phyloP scores from a whole-genome alignment of 2,113 vertebrate species.

The Heterocephalus glaber region DNA sequence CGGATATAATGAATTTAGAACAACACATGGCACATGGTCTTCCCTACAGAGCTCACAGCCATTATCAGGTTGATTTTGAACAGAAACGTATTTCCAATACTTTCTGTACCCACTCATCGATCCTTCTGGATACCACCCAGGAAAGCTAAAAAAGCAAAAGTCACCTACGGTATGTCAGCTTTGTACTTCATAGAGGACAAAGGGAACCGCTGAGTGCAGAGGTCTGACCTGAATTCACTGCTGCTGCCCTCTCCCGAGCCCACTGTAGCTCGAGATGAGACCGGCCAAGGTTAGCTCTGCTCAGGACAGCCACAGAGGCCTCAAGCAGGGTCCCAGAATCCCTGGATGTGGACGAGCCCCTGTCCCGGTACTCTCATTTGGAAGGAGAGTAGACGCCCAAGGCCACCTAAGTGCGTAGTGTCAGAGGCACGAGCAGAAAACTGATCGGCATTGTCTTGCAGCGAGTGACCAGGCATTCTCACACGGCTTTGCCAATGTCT shows the following conservation, averaged over 20 bases:
- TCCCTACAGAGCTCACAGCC: not conserved
- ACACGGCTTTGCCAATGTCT: not conserved
- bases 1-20: not conserved
- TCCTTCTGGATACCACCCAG: not conserved
- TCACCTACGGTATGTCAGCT: not conserved
- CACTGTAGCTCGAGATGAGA: not conserved
- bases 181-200: not conserved
- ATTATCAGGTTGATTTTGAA: not conserved
- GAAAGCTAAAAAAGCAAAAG: not conserved
- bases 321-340: not conserved
- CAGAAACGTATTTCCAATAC: not conserved
- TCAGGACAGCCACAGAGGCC: not conserved
- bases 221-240: not conserved
- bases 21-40: not conserved
- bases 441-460: not conserved
- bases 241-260: not conserved
- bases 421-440: not conserved
- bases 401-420: not conserved
- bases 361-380: not conserved
- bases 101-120: not conserved
- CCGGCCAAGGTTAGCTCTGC: not conserved
- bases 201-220: not conserved
- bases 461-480: not conserved
- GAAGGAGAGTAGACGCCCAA: not conserved
- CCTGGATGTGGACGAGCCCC: not conserved